These are phyloP conservation scores for Bujurquina vittata DNA, from an alignment of 2,113 vertebrate species.

Conservation along the genomic window DNA sequence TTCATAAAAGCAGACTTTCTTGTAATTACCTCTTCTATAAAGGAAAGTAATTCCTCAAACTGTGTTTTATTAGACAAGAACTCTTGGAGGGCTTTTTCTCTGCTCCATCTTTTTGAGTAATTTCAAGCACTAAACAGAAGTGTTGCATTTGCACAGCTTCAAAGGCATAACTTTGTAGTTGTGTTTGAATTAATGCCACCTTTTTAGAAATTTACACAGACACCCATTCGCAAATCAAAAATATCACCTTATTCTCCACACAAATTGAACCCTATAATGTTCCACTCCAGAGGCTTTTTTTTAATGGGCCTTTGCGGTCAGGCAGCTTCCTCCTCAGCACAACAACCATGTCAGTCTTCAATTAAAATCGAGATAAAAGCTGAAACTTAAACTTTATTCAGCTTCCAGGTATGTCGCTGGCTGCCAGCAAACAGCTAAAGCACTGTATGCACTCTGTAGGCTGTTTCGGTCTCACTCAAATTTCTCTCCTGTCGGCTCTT, in stretches of 20 bases:
- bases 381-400: neutral
- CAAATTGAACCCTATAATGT: neutral
- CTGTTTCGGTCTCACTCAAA: conserved; percentile 16
- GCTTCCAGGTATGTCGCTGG: conserved; percentile 8
- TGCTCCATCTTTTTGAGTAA: neutral
- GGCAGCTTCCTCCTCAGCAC: neutral
- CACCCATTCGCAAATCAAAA: neutral
- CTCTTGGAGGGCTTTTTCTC: conserved; percentile 35
- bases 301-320: neutral
- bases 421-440: too few relatives aligned
- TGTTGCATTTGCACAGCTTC: neutral
- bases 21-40: conserved; percentile 58
- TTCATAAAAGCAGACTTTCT: conserved; percentile 56
- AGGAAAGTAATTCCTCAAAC: conserved; percentile 38
- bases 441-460: neutral
- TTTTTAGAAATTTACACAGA: neutral
- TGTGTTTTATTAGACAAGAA: conserved; percentile 56
- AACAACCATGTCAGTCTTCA: neutral
- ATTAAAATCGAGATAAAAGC: neutral
- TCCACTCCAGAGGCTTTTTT: neutral
- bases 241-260: neutral
- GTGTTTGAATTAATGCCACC: neutral
- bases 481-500: conserved; percentile 5
- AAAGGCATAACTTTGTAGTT: neutral
- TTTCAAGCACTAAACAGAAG: conserved; percentile 11